Evolutionary conservation across 2,888 invertebrate species (phyloP).

Genomic region (Ecliptopera silaceata): DNA sequence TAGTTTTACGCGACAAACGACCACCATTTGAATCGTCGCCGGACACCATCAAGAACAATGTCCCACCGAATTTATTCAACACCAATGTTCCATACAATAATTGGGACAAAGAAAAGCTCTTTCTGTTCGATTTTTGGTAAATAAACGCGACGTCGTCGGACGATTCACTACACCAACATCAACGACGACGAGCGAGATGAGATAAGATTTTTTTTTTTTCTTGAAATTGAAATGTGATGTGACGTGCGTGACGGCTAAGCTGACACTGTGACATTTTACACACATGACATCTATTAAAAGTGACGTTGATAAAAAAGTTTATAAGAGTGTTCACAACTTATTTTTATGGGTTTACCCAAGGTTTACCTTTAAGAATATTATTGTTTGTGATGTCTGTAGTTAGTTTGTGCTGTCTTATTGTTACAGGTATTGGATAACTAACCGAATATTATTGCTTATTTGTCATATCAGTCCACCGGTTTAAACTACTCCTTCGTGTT

Average conservation of each 20-base stretch:
- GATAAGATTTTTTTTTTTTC: background rate
- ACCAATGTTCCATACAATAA: constrained; percentile 72
- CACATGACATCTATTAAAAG: too few relatives aligned
- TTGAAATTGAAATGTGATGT: background rate
- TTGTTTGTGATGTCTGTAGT: too few relatives aligned
- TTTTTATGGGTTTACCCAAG: too few relatives aligned
- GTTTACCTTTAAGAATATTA: too few relatives aligned
- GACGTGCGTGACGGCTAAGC: background rate
- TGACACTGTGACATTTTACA: too few relatives aligned
- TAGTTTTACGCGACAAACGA: constrained; percentile 86
- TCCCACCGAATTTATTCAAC: constrained; percentile 63
- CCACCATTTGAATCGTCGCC: constrained; percentile 83
- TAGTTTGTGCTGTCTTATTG: too few relatives aligned
- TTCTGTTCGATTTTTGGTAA: constrained; percentile 44
- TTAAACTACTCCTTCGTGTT: too few relatives aligned
- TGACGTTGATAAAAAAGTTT: too few relatives aligned
- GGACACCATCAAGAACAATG: constrained; percentile 82
- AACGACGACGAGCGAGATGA: background rate
- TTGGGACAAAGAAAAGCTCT: constrained; percentile 69
- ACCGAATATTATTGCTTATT: too few relatives aligned
- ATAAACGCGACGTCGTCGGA: constrained; percentile 19
- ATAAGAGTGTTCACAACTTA: too few relatives aligned
- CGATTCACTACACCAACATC: constrained; percentile 3
- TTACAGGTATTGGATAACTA: too few relatives aligned
- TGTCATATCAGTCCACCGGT: too few relatives aligned